A percentile compares a stretch with the other conserved stretches of the same genome.
Conservation (phyloP, 2,888 invertebrate species). For the Plebejus melissa region DNA sequence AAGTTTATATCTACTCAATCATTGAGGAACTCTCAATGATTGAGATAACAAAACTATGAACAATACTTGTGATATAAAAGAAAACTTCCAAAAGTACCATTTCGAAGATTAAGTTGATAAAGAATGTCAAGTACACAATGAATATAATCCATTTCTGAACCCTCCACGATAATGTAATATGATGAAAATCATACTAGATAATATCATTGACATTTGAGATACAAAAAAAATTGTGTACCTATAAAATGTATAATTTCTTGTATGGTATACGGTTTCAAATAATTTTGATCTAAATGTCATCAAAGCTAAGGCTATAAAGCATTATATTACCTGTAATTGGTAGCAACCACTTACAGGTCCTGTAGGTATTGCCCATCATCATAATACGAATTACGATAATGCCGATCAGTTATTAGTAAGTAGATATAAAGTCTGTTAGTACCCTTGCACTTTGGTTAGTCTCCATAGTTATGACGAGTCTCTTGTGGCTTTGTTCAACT, state of each 20-base stretch:
- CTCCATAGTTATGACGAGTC: not conserved
- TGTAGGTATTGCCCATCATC: no score
- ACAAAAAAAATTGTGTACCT: no score
- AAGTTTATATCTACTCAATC: not conserved
- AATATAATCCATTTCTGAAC: not conserved
- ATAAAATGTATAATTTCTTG: no score
- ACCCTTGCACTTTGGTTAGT: not conserved
- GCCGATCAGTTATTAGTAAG: no score
- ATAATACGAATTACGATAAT: no score
- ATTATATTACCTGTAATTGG: no score
- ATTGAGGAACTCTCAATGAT: not conserved
- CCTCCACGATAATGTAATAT: not conserved
- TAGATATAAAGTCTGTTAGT: not conserved
- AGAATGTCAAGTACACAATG: not conserved
- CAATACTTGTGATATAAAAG: not conserved
- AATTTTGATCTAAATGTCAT: not conserved
- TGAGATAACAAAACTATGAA: conserved; percentile 1
- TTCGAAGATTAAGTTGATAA: not conserved
- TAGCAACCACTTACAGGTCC: no score
- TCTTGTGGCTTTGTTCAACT: not conserved
- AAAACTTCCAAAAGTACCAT: not conserved
- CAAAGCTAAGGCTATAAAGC: not conserved
- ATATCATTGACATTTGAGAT: not conserved
- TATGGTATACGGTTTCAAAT: not conserved
- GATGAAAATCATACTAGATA: not conserved